Conservation (phyloP, 2,113 vertebrate genomes). For the Euleptes europaea region DNA sequence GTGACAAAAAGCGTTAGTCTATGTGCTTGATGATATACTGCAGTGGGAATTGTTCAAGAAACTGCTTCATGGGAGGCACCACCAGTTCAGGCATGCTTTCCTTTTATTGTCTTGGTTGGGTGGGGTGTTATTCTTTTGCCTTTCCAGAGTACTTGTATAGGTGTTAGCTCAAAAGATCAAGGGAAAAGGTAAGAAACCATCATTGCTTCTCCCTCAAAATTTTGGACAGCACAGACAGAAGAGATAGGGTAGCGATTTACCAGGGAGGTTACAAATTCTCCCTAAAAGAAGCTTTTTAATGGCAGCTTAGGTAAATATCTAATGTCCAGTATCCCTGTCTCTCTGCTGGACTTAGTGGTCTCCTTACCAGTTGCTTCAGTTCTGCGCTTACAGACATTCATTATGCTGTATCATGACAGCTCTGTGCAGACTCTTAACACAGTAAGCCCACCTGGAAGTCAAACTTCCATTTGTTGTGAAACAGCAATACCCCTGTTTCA, state of each 20-base stretch:
- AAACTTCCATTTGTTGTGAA: not conserved
- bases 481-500: not conserved
- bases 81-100: not conserved
- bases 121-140: not conserved
- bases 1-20: conserved; percentile 26
- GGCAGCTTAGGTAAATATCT: not conserved
- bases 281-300: not conserved
- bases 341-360: not conserved
- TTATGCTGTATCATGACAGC: conserved; percentile 29
- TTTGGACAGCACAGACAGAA: not conserved
- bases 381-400: conserved; percentile 37
- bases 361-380: not conserved
- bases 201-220: not conserved
- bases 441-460: not conserved
- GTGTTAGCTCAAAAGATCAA: not conserved
- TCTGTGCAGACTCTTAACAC: not conserved
- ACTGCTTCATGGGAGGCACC: not conserved
- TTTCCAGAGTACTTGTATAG: not conserved
- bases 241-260: not conserved
- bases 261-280: not conserved
- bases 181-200: conserved; percentile 6
- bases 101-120: not conserved
- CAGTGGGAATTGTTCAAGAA: not conserved
- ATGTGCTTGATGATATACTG: conserved; percentile 17
- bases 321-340: not conserved